Percentiles rank a stretch among this genome's conserved stretches.
Conservation (phyloP, 2,113 vertebrate genomes). For the Paedocypris sp. region DNA sequence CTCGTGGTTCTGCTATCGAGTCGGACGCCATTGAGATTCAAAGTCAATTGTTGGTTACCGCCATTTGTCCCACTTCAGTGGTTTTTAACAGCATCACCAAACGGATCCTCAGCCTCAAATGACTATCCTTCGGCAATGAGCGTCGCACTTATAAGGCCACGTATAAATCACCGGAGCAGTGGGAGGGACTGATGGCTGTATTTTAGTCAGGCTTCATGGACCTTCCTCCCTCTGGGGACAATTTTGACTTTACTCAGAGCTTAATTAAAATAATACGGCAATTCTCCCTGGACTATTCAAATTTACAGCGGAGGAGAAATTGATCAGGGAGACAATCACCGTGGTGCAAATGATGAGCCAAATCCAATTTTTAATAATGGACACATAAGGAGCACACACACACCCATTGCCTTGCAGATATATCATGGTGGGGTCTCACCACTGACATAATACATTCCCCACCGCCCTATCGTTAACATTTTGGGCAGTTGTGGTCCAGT, state of each 20-base stretch:
- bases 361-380: background rate
- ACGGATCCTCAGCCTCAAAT: constrained; percentile 48
- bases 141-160: constrained; percentile 42
- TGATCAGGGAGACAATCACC: background rate
- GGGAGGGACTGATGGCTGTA: constrained; percentile 42
- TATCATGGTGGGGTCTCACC: too few species aligned
- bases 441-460: too few species aligned
- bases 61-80: constrained; percentile 49
- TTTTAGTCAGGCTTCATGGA: background rate
- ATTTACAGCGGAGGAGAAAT: background rate
- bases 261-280: constrained; percentile 7
- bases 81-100: constrained; percentile 48
- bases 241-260: background rate
- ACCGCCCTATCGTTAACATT: too few species aligned
- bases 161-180: constrained; percentile 50
- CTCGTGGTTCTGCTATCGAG: background rate
- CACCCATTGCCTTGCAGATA: too few species aligned
- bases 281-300: background rate
- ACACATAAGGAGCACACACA: background rate
- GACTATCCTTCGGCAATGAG: constrained; percentile 51
- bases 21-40: constrained; percentile 7
- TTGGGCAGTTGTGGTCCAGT: too few species aligned
- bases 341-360: background rate
- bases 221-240: background rate
- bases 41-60: constrained; percentile 1